These are phyloP conservation scores for Prolemur simus DNA, from an alignment of 2,113 vertebrate species.

Conservation along the genomic window DNA sequence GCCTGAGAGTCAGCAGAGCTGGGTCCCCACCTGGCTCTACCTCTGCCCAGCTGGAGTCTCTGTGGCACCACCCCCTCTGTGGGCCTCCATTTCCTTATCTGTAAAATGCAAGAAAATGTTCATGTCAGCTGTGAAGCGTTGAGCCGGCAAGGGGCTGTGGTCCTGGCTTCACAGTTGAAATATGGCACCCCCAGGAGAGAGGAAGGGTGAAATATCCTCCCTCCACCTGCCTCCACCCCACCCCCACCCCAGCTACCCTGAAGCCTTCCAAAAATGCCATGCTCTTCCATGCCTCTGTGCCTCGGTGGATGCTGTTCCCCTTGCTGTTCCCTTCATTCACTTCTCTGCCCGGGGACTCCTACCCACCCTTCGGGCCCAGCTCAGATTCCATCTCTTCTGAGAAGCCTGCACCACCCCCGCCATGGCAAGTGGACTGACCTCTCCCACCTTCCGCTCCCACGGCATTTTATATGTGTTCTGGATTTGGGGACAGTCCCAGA, in stretches of 20 bases:
- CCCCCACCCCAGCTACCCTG: neutral
- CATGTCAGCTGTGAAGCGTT: neutral
- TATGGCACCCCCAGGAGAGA: neutral
- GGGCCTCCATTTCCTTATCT: neutral
- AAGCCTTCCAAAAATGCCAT: neutral
- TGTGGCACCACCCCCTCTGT: neutral
- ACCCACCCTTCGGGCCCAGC: neutral
- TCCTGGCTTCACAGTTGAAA: neutral
- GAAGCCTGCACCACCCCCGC: neutral
- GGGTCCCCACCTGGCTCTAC: neutral
- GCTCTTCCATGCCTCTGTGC: neutral
- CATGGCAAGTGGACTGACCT: rapidly evolving
- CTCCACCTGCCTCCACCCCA: neutral
- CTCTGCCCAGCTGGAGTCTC: neutral
- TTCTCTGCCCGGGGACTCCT: neutral
- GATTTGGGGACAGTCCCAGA: neutral
- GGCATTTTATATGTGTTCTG: neutral
- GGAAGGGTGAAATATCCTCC: neutral
- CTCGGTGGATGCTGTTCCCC: neutral
- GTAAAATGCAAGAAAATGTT: neutral
- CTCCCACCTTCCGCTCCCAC: neutral
- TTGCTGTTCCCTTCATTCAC: neutral
- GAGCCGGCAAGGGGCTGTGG: neutral
- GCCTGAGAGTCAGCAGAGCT: neutral
- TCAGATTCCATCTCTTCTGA: neutral